Evolutionary conservation across 2,797 vertebrate species (phyloP), one percentile per base, ranked within the genome.

Genomic region (Ambastaia sidthimunki): DNA sequence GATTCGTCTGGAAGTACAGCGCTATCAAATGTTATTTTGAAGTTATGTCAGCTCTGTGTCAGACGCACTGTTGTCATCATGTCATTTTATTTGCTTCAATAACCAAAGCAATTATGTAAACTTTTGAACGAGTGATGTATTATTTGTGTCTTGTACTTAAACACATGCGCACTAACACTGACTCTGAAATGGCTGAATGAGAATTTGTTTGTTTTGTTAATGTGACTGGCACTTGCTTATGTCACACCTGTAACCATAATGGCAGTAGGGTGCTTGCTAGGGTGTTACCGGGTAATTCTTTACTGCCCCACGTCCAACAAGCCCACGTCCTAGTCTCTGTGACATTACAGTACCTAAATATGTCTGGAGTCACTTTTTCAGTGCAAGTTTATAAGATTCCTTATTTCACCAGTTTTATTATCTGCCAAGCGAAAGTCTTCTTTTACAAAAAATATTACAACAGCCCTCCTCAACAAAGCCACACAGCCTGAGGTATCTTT

Each of bases 81-180:
- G 41, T 52, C 72, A 66, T 57, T n/a, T 77, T 28, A 78, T 78
- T 81, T 74, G 37, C 71, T 50, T 67, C 44, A 48, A 19, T 71
- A 72, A 59, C 34, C 34, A 21, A n/a, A 28, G 19, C 59, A 68
- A 73, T 52, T 5, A 69, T 48, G 31, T 7, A 21, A 65, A 66
- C 15, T 21, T 55, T 71, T 59, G n/a, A 78, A 71, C 7, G 54
- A 63, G 34, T 47, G 19, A 41, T 21, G 18, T 9, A 54, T 11
- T 63, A 50, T 76, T 50, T 65, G n/a, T 11, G n/a, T 63, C 28
- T 48, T 57, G 70, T 65, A 57, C 31, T 68, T 60, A 59, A 19
- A 55, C 9, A 50, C 73, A 50, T 16, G 19, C 50, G 54, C 59
- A 54, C 21, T 65, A 76, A 47, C 31, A 52, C 19, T 34, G 7